Evolutionary conservation across 2,113 vertebrate species (phyloP), one percentile per base, ranked within the genome.

Genomic region (Sorex fumeus): DNA sequence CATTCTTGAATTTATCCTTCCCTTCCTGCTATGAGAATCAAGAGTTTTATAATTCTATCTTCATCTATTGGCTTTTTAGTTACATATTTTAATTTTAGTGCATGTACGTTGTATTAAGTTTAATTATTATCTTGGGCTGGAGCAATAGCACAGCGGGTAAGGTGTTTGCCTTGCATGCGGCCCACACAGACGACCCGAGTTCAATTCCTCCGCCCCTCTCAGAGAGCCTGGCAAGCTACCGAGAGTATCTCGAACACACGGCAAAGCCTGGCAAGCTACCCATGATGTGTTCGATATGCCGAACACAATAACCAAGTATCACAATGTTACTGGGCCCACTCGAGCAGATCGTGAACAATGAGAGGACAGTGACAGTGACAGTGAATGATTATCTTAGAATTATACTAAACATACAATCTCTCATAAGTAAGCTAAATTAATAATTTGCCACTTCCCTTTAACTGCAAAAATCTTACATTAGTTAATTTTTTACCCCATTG

Each of bases 81-180:
- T 74, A 50, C 15, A 60, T 3, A 50, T 60, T 60, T 60, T 60
- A 19, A 60, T 60, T 60, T 21, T 4, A 60, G 23, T 60, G 18
- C 23, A 21, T 60, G 40, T 72, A 50, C 72, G n/a, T 76, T 76
- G 23, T 60, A 40, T 47, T 87, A 19, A 92, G 62, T 78, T 87
- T 64, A n/a, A 67, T 72, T 9, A 23, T 64, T 86, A 62, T 79
- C 19, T 32, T 50, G n/a, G n/a, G n/a, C n/a, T n/a, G n/a, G n/a
- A n/a, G n/a, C n/a, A n/a, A n/a, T n/a, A n/a, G n/a, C n/a, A n/a
- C n/a, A n/a, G n/a, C n/a, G n/a, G n/a, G n/a, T n/a, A n/a, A n/a
- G n/a, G n/a, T n/a, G n/a, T n/a, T n/a, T n/a, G n/a, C n/a, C n/a
- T n/a, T n/a, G n/a, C n/a, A n/a, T n/a, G n/a, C n/a, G n/a, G n/a